Evolutionary conservation across 2,113 vertebrate genomes (phyloP).

Genomic region (Octodon degus): DNA sequence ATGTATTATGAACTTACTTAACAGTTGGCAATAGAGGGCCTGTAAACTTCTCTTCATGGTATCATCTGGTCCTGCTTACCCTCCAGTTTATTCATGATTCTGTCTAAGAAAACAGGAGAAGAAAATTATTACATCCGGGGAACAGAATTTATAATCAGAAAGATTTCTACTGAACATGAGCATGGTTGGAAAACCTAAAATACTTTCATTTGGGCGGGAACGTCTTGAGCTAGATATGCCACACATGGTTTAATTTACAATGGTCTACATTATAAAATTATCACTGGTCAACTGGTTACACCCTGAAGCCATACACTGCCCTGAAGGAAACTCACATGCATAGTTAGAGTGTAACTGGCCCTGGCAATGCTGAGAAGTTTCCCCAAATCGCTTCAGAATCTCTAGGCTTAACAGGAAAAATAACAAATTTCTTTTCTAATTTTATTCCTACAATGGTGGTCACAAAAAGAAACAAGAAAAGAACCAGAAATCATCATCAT

Average conservation of each 20-base stretch:
- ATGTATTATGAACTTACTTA: slow-evolving; percentile 91
- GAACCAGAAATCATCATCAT: neutral
- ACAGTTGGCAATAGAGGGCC: slow-evolving; percentile 98
- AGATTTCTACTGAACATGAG: neutral
- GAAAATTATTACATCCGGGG: slow-evolving; percentile 54
- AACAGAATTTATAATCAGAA: slow-evolving; percentile 37
- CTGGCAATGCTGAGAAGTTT: neutral
- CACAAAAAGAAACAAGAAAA: neutral
- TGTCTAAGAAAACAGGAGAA: slow-evolving; percentile 86
- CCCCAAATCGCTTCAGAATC: neutral
- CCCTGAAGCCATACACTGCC: neutral
- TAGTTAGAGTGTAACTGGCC: neutral
- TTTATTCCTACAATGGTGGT: neutral
- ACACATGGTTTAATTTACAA: neutral
- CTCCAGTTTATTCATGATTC: slow-evolving; percentile 99
- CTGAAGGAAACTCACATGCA: neutral
- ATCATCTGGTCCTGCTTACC: slow-evolving; percentile 97
- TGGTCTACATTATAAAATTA: neutral
- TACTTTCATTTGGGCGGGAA: neutral
- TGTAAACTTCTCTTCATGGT: slow-evolving; percentile 99
- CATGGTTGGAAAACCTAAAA: neutral
- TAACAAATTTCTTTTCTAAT: neutral
- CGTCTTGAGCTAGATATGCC: neutral
- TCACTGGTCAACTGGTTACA: neutral
- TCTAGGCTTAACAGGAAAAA: slow-evolving; percentile 20